These are phyloP conservation scores for Tenthredo scrophulariae DNA, from an alignment of 2,888 invertebrate genomes.

Conservation along the genomic window DNA sequence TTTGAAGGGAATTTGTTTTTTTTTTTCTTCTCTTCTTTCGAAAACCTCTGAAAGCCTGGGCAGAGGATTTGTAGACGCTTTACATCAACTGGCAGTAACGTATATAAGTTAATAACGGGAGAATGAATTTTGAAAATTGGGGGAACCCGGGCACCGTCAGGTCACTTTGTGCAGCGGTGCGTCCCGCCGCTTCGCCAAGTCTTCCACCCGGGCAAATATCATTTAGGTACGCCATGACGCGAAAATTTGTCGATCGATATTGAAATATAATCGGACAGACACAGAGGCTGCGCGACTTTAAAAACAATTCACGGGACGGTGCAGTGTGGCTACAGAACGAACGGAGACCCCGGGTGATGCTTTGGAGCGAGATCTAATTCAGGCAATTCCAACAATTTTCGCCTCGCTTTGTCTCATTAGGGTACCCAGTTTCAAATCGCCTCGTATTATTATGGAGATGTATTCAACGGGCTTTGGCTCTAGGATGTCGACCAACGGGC, in stretches of 20 bases:
- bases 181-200: constrained; percentile 34
- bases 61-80: constrained; percentile 3
- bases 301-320: constrained; percentile 38
- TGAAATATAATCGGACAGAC: constrained; percentile 43
- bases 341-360: constrained; percentile 37
- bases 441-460: constrained; percentile 45
- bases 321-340: neutral
- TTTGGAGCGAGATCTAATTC: constrained; percentile 42
- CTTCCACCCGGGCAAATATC: constrained; percentile 52
- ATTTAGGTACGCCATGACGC: constrained; percentile 42
- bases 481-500: neutral
- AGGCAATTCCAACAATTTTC: constrained; percentile 44
- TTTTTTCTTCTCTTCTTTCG: neutral
- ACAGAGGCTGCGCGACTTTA: constrained; percentile 13
- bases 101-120: constrained; percentile 51
- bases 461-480: constrained; percentile 34
- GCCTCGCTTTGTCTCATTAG: constrained; percentile 56
- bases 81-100: constrained; percentile 20
- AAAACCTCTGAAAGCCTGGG: neutral
- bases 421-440: constrained; percentile 40
- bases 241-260: constrained; percentile 47
- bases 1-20: neutral
- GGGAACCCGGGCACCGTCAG: constrained; percentile 38
- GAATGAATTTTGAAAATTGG: constrained; percentile 54
- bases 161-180: constrained; percentile 51